A percentile compares a stretch with the other conserved stretches of the same genome.
Conservation (phyloP, 2,888 invertebrate genomes). For the Encarsia formosa region DNA sequence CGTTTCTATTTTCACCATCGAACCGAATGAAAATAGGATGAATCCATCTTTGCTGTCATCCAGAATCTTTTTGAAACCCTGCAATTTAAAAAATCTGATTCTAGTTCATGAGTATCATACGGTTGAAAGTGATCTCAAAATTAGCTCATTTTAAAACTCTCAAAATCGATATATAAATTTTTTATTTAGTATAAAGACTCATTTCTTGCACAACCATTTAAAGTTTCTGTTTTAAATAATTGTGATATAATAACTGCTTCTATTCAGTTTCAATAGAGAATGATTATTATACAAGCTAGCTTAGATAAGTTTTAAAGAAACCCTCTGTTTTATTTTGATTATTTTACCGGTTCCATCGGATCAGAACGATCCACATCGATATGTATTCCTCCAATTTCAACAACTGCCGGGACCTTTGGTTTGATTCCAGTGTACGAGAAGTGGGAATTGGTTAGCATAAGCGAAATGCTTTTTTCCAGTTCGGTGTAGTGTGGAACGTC, state of each 20-base stretch:
- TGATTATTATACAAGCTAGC: too few relatives aligned
- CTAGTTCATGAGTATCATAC: too few relatives aligned
- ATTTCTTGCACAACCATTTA: too few relatives aligned
- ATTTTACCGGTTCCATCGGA: slow-evolving; percentile 16
- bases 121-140: too few relatives aligned
- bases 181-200: too few relatives aligned
- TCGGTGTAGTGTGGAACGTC: slow-evolving; percentile 30
- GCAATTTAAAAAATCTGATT: too few relatives aligned
- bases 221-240: too few relatives aligned
- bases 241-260: too few relatives aligned
- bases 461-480: slow-evolving; percentile 38
- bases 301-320: too few relatives aligned
- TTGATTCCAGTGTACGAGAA: slow-evolving; percentile 54
- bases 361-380: slow-evolving; percentile 32
- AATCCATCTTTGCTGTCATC: slow-evolving; percentile 41
- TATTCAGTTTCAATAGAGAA: neutral
- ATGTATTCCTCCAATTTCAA: slow-evolving; percentile 59
- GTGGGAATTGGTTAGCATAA: slow-evolving; percentile 55
- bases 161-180: too few relatives aligned
- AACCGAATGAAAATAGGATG: slow-evolving; percentile 43
- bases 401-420: slow-evolving; percentile 51
- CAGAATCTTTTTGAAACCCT: slow-evolving; percentile 41
- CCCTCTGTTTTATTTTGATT: too few relatives aligned
- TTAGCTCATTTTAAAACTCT: too few relatives aligned
- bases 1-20: slow-evolving; percentile 40